Percentiles rank a stretch among this genome's conserved stretches.
Evolutionary conservation across 2,888 invertebrate species (phyloP).

Genomic region (Dynastes grantii): DNA sequence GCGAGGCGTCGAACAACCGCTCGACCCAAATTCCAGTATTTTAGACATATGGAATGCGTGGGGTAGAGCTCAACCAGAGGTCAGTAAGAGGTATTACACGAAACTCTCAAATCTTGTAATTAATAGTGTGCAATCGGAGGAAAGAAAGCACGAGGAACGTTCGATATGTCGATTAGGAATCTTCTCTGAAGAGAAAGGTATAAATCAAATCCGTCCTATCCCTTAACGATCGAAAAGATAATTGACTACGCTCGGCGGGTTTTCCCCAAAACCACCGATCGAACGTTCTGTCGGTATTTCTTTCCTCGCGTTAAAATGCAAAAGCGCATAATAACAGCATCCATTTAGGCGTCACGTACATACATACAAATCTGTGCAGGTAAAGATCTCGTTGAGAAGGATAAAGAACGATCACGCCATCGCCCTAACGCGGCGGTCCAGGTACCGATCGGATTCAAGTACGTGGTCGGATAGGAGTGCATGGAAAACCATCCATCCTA

Average conservation of each 20-base stretch:
- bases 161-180: not conserved
- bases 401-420: conserved; percentile 65
- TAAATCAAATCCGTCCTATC: too few relatives aligned
- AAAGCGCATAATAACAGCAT: too few relatives aligned
- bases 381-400: conserved; percentile 70
- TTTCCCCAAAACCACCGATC: too few relatives aligned
- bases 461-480: conserved; percentile 66
- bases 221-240: too few relatives aligned
- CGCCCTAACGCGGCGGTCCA: conserved; percentile 64
- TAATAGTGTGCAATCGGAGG: not conserved
- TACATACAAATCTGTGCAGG: conserved; percentile 58
- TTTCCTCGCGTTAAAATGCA: too few relatives aligned
- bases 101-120: conserved; percentile 39
- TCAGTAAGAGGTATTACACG: conserved; percentile 62
- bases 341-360: too few relatives aligned
- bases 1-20: conserved; percentile 83
- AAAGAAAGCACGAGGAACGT: not conserved
- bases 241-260: too few relatives aligned
- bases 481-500: conserved; percentile 70
- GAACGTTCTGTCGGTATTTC: too few relatives aligned
- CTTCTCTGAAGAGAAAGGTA: too few relatives aligned
- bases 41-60: conserved; percentile 87
- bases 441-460: conserved; percentile 67
- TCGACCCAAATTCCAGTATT: conserved; percentile 81
- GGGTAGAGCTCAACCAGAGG: conserved; percentile 81